Evolutionary conservation across 2,888 invertebrate genomes (phyloP), one percentile per base, ranked within the genome.

Genomic region (Notodonta dromedarius): DNA sequence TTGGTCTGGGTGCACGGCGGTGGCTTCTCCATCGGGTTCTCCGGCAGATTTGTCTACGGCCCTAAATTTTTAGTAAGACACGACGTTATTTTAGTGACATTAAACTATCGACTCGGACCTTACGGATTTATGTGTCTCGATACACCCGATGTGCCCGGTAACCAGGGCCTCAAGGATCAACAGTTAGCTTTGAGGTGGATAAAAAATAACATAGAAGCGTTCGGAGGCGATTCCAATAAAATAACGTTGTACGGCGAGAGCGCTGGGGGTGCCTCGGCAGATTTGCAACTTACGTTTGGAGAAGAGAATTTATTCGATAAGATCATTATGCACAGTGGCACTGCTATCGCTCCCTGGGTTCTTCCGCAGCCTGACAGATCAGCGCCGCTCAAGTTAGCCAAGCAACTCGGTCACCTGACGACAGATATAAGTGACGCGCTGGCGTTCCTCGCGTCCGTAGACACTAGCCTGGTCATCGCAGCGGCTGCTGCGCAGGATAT

Each of bases 71-170:
- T 90, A 52, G 76, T 89, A 0, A 72, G 77, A 59, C 80, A 89
- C 54, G 82, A 85, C 32, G 70, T 90, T 0, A 80, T 89, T 57
- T 65, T 88, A 48, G 85, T 90, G 0, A 84, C 86, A 3, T 35
- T 89, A 0, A 89, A 90, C 64, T 90, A 90, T 53, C 77, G 90
- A 12, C n/a, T 89, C 0, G 87, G 87, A 0, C 81, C 84, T 0
- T 89, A 87, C 57, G 90, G 90, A 4, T 90, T 89, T 58, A 85
- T 89, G 83, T 87, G 87, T 59, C 70, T 88, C 0, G 79, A 84
- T 40, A 82, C 69, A 1, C 75, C 82, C 0, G 74, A 80, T 14
- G 69, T 88, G 13, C 82, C 87, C 0, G 89, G 88, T 0, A 89
- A 89, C 60, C 87, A 88, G 66, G 89, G 88, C 0, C 60, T 90